These are phyloP conservation scores for Drosophila cardini DNA, from an alignment of 1,140 invertebrate species.

Conservation along the genomic window DNA sequence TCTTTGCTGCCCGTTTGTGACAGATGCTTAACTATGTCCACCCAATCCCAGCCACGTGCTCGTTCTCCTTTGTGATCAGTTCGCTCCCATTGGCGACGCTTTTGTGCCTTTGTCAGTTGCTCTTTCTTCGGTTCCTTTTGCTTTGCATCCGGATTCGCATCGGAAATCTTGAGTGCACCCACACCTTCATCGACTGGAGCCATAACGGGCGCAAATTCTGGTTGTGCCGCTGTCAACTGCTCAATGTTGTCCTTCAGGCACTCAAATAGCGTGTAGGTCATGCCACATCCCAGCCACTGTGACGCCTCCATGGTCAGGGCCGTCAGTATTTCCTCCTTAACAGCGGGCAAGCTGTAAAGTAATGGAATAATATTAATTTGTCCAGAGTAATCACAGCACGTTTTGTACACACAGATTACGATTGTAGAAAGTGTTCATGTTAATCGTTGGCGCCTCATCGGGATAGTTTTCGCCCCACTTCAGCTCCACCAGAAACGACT, in stretches of 20 bases:
- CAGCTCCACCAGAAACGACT: constrained; percentile 95
- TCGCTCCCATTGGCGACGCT: constrained; percentile 93
- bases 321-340: constrained; percentile 90
- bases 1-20: constrained; percentile 88
- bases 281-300: constrained; percentile 93
- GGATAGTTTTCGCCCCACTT: constrained; percentile 94
- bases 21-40: constrained; percentile 97
- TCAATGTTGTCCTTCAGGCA: constrained; percentile 93
- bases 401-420: constrained; percentile 92
- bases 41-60: constrained; percentile 96
- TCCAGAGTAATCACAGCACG: no score
- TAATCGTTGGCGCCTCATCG: constrained; percentile 91
- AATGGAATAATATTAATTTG: not conserved
- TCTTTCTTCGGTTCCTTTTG: constrained; percentile 90
- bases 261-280: constrained; percentile 98
- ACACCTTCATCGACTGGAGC: constrained; percentile 62
- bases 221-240: constrained; percentile 90
- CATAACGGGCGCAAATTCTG: constrained; percentile 85
- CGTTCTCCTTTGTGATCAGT: constrained; percentile 93
- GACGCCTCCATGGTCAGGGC: constrained; percentile 90
- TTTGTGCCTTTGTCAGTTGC: constrained; percentile 96
- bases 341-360: constrained; percentile 87
- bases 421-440: constrained; percentile 97
- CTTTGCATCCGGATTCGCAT: constrained; percentile 81
- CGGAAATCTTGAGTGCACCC: constrained; percentile 71